Conservation (phyloP, 2,113 vertebrate species). For the Picathartes gymnocephalus region DNA sequence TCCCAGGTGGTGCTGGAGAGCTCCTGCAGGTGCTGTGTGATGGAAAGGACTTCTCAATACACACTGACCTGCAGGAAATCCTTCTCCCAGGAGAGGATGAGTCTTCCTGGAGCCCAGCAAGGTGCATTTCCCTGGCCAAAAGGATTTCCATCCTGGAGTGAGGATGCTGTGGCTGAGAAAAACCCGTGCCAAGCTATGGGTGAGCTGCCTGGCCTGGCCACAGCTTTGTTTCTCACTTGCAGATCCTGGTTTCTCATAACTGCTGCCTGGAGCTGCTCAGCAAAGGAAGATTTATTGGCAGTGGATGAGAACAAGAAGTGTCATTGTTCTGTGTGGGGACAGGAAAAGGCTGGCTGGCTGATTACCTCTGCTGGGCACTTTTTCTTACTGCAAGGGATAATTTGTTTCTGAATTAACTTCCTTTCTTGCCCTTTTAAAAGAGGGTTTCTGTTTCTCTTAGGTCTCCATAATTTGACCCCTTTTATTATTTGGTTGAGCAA, state of each 20-base stretch:
- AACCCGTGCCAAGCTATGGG: background rate
- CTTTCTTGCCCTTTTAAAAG: conserved; percentile 19
- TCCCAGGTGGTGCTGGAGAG: background rate
- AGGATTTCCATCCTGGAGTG: background rate
- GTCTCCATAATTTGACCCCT: background rate
- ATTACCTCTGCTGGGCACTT: conserved; percentile 45
- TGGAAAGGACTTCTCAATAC: accelerated
- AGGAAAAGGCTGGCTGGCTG: conserved; percentile 47
- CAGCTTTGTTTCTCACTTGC: background rate
- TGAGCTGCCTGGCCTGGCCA: background rate
- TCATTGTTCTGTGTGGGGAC: background rate
- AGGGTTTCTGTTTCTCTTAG: conserved; percentile 32
- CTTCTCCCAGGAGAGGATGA: background rate
- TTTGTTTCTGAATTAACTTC: conserved; percentile 47
- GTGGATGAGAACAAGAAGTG: conserved; percentile 39
- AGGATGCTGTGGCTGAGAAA: background rate
- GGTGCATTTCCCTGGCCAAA: background rate
- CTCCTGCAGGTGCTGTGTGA: background rate
- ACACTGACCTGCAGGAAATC: background rate
- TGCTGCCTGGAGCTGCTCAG: background rate
- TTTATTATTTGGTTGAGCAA: conserved; percentile 9
- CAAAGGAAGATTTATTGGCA: conserved; percentile 19
- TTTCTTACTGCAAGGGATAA: conserved; percentile 45
- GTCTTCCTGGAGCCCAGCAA: background rate
- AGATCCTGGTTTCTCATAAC: background rate